These are phyloP conservation scores for Agapostemon virescens DNA, from an alignment of 2,888 invertebrate species.

Conservation along the genomic window DNA sequence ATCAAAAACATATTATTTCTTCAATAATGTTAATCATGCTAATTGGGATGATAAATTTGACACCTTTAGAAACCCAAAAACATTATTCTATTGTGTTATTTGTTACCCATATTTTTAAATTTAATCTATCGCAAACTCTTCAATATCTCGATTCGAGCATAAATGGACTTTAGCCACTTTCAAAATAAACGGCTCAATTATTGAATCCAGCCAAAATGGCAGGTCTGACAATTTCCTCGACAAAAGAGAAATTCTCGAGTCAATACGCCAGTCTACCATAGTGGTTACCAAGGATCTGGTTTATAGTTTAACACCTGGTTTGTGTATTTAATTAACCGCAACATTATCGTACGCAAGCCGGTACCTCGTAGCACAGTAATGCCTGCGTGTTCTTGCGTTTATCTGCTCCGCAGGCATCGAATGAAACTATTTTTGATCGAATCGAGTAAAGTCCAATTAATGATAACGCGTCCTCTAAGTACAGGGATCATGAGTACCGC, in stretches of 20 bases:
- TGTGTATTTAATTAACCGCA: slow-evolving; percentile 46
- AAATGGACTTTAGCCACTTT: too few relatives aligned
- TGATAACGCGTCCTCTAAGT: slow-evolving; percentile 21
- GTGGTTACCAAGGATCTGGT: slow-evolving; percentile 28
- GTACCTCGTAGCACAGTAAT: slow-evolving; percentile 26
- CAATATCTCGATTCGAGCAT: too few relatives aligned
- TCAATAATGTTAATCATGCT: too few relatives aligned
- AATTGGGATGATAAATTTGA: too few relatives aligned
- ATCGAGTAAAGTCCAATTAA: slow-evolving; percentile 15
- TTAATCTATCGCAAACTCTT: too few relatives aligned
- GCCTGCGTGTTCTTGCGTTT: background rate
- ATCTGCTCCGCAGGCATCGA: background rate
- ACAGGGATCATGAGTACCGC: background rate
- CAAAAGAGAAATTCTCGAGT: slow-evolving; percentile 26
- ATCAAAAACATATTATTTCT: too few relatives aligned
- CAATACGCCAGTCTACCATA: slow-evolving; percentile 11
- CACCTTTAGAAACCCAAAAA: too few relatives aligned
- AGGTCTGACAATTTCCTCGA: background rate
- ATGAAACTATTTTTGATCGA: background rate
- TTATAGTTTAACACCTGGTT: slow-evolving; percentile 48
- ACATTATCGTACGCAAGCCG: slow-evolving; percentile 22
- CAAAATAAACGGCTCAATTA: too few relatives aligned
- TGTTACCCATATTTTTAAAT: too few relatives aligned
- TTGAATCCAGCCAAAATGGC: too few relatives aligned
- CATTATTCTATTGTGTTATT: too few relatives aligned